Evolutionary conservation across 2,113 vertebrate genomes (phyloP), one percentile per base, ranked within the genome.

Genomic region (Polyodon spathula): DNA sequence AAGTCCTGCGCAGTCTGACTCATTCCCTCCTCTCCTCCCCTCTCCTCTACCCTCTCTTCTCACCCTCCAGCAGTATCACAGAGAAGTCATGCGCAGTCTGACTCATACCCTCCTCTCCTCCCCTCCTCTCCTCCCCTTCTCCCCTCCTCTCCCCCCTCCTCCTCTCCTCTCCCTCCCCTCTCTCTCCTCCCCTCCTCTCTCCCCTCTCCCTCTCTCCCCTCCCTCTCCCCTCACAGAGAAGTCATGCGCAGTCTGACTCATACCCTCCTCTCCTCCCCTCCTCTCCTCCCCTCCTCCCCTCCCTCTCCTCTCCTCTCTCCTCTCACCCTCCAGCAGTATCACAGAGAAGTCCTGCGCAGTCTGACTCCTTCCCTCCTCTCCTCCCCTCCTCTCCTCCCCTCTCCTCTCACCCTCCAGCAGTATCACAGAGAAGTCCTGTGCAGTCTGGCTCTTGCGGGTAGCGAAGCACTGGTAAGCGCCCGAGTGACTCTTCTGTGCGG

Each of bases 381-480:
- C 57, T 5, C 9, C 37, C 15, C 6, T 8, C 42, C 39, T 11
- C 16, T 52, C 27, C 1, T 3, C 37, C 37, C 17, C 54, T 5
- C 37, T 38, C 12, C 37, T 4, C 81, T 90, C 69, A 97, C 95
- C 96, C 88, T 98, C 96, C 9, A 99, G 85, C 9, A 81, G 83
- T 9, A 99, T 93, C 77, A 97, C 89, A 71, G 96, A 94, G 63
- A 97, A 99, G 74, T 98, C 95, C 78, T 99, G 96, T 14, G 93
- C 92, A 0, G 93, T 97, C 78, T 99, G 94, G 63, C 82, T 77
- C 72, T 93, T 97, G 66, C 94, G 90, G 0, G 89, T 94, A 64
- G 95, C 96, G 2, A 99, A 97, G 81, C 96, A 99, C 82, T 99
- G 96, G 70, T 99, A 99, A 53, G 93, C 94, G 0, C 96, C 96